Percentiles rank a stretch among this genome's conserved stretches.
Conservation (phyloP, 1,140 invertebrate species). For the Euwallacea fornicatus region DNA sequence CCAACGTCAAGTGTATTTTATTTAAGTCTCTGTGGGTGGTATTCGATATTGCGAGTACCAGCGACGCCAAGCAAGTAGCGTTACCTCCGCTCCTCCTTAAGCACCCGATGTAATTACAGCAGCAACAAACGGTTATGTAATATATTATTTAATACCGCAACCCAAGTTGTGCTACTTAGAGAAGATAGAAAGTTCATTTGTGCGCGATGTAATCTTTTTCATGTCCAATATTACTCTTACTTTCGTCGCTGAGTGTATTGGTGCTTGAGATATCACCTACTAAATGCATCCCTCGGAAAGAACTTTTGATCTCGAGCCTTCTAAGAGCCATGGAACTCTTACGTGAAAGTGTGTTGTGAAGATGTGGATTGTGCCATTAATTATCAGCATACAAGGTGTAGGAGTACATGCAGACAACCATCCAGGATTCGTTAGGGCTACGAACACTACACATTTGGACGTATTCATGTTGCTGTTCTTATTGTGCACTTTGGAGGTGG, state of each 20-base stretch:
- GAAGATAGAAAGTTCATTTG: constrained; percentile 34
- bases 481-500: constrained; percentile 51
- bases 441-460: constrained; percentile 46
- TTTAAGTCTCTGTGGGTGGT: too few relatives aligned
- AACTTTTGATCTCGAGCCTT: too few relatives aligned
- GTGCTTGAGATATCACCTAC: too few relatives aligned
- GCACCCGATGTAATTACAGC: too few relatives aligned
- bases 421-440: constrained; percentile 21
- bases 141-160: constrained; percentile 34
- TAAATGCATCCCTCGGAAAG: too few relatives aligned
- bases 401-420: constrained; percentile 40
- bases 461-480: constrained; percentile 52
- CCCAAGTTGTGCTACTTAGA: constrained; percentile 35
- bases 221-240: constrained; percentile 38
- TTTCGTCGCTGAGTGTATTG: constrained; percentile 13
- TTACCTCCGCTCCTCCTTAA: too few relatives aligned
- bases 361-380: constrained; percentile 18
- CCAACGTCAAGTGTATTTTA: too few relatives aligned
- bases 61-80: too few relatives aligned
- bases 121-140: constrained; percentile 24
- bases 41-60: too few relatives aligned
- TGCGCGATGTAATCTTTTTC: constrained; percentile 18
- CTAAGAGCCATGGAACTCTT: too few relatives aligned
- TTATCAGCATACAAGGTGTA: constrained; percentile 34
- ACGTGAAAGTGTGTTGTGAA: background rate